phyloP scores from a whole-genome alignment of 2,797 vertebrate species.

The Rousettus madagascariensis region DNA sequence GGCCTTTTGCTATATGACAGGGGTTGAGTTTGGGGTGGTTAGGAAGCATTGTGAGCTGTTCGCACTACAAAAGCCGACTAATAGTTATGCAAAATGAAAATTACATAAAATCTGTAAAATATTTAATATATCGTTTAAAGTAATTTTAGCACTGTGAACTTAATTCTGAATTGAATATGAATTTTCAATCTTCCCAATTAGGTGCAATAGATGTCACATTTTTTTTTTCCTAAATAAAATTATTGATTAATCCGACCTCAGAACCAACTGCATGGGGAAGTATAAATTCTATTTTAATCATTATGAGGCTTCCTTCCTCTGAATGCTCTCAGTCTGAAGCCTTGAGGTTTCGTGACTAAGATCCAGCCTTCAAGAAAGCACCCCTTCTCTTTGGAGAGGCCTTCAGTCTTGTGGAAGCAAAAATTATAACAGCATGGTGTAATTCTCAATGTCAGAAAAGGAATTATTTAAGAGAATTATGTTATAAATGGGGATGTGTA shows the following conservation, averaged over 20 bases:
- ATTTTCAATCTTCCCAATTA: neutral
- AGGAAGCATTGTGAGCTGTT: neutral
- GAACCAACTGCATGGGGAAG: neutral
- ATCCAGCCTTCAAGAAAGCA: neutral
- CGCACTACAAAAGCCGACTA: neutral
- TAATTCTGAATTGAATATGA: neutral
- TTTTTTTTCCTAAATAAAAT: neutral
- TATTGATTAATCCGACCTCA: neutral
- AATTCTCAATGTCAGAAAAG: neutral
- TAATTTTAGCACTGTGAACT: neutral
- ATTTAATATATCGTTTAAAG: neutral
- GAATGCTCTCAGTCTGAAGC: neutral
- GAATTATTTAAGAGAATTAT: neutral
- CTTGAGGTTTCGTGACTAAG: accelerated
- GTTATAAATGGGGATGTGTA: neutral
- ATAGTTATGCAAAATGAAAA: neutral
- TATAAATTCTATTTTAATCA: neutral
- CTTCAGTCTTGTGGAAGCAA: neutral
- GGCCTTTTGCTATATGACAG: neutral
- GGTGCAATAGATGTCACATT: neutral
- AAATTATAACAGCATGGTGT: neutral
- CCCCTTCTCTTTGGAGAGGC: neutral
- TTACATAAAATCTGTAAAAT: neutral
- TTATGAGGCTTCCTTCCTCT: neutral
- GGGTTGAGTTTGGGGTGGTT: neutral